Evolutionary conservation across 2,888 invertebrate genomes (phyloP), one percentile per base, ranked within the genome.

Genomic region (Drosophila testacea): DNA sequence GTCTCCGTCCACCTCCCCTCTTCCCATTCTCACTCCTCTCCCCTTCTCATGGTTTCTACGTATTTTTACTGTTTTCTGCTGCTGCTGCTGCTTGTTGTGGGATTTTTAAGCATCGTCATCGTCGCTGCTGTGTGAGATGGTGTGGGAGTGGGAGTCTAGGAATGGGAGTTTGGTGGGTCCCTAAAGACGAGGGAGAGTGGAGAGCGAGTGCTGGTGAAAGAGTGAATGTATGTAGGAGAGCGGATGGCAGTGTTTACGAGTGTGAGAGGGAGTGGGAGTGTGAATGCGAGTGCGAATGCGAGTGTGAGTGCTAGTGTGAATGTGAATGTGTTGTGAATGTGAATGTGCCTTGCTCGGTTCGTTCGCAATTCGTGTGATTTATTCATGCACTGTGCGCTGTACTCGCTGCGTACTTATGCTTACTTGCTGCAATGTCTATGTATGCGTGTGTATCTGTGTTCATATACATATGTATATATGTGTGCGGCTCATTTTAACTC

Each of bases 311-410:
- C 16, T 16, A 16, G 16, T 73, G 64, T 42, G 74, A 59, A 16
- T 76, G 62, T 55, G 75, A 50, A 48, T 81, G 83, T 59, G 79
- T 16, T 73, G 64, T 42, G 74, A 62, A 16, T 76, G 62, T 55
- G 75, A 52, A 48, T 81, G 83, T 59, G 79, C 69, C 60, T 77
- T 62, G 85, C 57, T 88, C 85, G 78, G 77, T 79, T 78, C 83
- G 78, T 79, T 77, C 82, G 84, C 85, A 81, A 83, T 85, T 88
- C 84, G 81, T 86, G 88, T 88, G 85, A 86, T 86, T 86, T 88
- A 86, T 88, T 83, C 84, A 81, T 79, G 79, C 79, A 79, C 46
- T 75, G 62, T 69, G 65, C 69, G 66, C 70, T 85, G 77, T 83
- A 80, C 83, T 88, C 77, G 83, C 61, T 88, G 82, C 79, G 83